Evolutionary conservation across 2,888 invertebrate species (phyloP).

Genomic region (Drosophila paranaensis): DNA sequence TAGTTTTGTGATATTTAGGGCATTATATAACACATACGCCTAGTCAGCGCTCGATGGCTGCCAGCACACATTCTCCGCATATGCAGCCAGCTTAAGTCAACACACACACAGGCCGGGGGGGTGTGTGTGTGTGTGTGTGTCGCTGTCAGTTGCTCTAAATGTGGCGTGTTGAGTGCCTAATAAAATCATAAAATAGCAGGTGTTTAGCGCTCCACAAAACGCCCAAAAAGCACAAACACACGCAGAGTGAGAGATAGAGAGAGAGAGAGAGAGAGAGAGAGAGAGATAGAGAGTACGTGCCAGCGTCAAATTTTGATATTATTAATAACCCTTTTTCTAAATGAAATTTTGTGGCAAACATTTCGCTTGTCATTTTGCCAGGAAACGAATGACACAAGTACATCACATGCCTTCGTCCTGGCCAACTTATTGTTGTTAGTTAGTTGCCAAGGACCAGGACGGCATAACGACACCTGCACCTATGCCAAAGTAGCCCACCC

Average conservation of each 20-base stretch:
- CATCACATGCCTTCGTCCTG: slow-evolving; percentile 51
- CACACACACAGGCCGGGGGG: not conserved
- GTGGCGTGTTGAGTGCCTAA: slow-evolving; percentile 73
- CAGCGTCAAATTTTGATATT: slow-evolving; percentile 72
- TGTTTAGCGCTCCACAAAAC: slow-evolving; percentile 64
- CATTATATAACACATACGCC: slow-evolving; percentile 11
- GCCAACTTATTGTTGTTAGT: slow-evolving; percentile 27
- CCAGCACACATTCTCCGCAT: not conserved
- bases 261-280: not conserved
- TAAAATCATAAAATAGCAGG: slow-evolving; percentile 74
- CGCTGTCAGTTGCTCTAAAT: slow-evolving; percentile 13
- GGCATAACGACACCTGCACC: slow-evolving; percentile 6
- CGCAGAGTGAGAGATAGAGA: not conserved
- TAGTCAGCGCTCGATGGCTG: slow-evolving; percentile 8
- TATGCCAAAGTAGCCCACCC: not conserved
- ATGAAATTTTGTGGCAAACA: slow-evolving; percentile 78
- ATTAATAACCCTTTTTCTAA: slow-evolving; percentile 77
- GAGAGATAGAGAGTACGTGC: slow-evolving; percentile 29
- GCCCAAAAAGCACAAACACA: slow-evolving; percentile 36
- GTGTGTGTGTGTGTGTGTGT: slow-evolving; percentile 9
- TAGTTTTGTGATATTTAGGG: not conserved
- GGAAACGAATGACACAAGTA: slow-evolving; percentile 74
- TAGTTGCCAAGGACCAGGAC: slow-evolving; percentile 38
- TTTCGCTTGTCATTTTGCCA: slow-evolving; percentile 74
- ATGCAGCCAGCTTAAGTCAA: not conserved